These are phyloP conservation scores for Limenitis camilla DNA, from an alignment of 2,888 invertebrate species.

Conservation along the genomic window DNA sequence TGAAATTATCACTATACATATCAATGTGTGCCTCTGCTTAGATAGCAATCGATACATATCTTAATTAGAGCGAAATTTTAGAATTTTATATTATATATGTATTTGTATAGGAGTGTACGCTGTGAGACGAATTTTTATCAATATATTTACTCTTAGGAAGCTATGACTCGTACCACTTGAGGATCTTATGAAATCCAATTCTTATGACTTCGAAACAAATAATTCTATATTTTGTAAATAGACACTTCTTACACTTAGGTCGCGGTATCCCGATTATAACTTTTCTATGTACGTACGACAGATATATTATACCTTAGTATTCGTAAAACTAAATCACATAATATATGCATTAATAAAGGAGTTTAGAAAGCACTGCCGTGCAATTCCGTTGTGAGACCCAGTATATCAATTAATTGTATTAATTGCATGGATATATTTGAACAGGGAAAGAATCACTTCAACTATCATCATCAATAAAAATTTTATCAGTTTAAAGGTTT, in stretches of 20 bases:
- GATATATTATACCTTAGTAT: constrained; percentile 16
- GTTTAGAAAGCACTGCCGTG: constrained; percentile 18
- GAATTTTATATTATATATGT: constrained; percentile 54
- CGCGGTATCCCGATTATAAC: constrained; percentile 47
- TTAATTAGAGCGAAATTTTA: constrained; percentile 63
- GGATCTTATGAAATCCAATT: constrained; percentile 71
- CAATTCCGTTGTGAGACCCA: constrained; percentile 2
- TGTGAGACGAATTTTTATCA: constrained; percentile 63
- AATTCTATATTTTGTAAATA: constrained; percentile 65
- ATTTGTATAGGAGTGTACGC: constrained; percentile 50
- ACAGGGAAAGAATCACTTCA: too few relatives aligned
- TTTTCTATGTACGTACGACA: constrained; percentile 40
- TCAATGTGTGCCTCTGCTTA: constrained; percentile 73
- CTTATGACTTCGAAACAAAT: constrained; percentile 70
- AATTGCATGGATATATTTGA: too few relatives aligned
- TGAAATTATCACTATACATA: constrained; percentile 58
- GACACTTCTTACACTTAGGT: constrained; percentile 54
- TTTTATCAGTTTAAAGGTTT: too few relatives aligned
- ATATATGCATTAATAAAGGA: constrained; percentile 7
- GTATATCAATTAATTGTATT: background rate
- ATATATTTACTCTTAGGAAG: constrained; percentile 64
- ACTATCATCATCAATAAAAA: too few relatives aligned
- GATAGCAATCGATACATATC: constrained; percentile 69
- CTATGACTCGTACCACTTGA: constrained; percentile 66
- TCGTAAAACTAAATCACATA: constrained; percentile 8